Conservation (phyloP, 2,797 vertebrate genomes). For the Clarias platycephalus region DNA sequence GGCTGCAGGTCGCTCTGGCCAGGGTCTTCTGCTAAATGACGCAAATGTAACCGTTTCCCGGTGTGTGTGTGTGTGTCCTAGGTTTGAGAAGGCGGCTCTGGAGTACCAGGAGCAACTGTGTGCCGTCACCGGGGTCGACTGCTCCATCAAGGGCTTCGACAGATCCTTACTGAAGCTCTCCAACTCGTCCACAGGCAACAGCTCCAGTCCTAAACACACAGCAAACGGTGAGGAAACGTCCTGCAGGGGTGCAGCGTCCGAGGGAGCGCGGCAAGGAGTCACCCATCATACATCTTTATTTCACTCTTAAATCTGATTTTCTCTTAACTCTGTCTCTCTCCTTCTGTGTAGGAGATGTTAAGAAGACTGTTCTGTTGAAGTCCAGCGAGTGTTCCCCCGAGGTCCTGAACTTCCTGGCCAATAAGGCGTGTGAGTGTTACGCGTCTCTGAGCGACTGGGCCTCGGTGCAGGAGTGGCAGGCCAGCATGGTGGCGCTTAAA, state of each 20-base stretch:
- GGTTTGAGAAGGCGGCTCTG: constrained; percentile 93
- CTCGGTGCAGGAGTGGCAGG: constrained; percentile 94
- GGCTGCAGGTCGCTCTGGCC: too few species aligned
- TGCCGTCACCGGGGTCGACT: constrained; percentile 90
- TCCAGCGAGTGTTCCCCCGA: constrained; percentile 89
- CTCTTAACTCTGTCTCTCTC: background rate
- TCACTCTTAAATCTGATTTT: too few species aligned
- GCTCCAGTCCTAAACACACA: constrained; percentile 88
- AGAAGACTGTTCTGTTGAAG: constrained; percentile 91
- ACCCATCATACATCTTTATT: too few species aligned
- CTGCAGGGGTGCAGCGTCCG: background rate
- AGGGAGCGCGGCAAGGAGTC: too few species aligned
- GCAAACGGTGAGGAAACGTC: constrained; percentile 77
- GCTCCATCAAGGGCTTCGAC: constrained; percentile 85
- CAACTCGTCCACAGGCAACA: constrained; percentile 75
- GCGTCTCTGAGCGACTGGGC: constrained; percentile 91
- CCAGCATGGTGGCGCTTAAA: constrained; percentile 82
- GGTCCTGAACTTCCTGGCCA: constrained; percentile 91
- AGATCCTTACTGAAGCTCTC: constrained; percentile 83
- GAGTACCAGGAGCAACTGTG: constrained; percentile 97
- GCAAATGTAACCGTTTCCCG: background rate
- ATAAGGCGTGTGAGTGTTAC: constrained; percentile 95
- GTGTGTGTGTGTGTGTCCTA: constrained; percentile 56
- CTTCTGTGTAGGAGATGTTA: constrained; percentile 79
- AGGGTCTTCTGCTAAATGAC: too few species aligned